Evolutionary conservation across 2,113 vertebrate genomes (phyloP), one percentile per base, ranked within the genome.

Genomic region (Ptilonorhynchus violaceus): DNA sequence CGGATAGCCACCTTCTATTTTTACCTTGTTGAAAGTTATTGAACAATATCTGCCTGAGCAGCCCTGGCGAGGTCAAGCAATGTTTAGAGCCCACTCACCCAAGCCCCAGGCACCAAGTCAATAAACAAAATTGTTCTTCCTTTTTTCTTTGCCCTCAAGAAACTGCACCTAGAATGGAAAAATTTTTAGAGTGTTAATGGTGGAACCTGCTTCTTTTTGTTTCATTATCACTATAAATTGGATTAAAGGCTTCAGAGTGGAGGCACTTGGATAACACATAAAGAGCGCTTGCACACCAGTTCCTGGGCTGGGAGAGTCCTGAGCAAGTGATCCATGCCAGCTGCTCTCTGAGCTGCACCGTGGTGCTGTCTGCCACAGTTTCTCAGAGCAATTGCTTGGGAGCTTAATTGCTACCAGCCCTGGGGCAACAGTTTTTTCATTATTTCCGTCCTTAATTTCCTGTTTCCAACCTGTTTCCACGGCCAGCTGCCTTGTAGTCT

Each of bases 1-100:
- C 80, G n/a, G 12, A 11, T 80, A 77, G 10, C 11, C 21, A 76
- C 13, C 6, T 16, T 19, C 13, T 72, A 6, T 30, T 72, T 89
- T 31, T 30, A 9, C 14, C 23, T 13, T 42, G 18, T 18, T 62
- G 33, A 8, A 52, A 74, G 20, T 35, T 44, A 11, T 5, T 60
- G 39, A 67, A 42, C 56, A 59, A 1, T 15, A 52, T 14, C 22
- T 78, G 35, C 21, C 42, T 72, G 56, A 85, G 25, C 30, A 90
- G 37, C 12, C 19, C 13, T 42, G 19, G 21, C 0, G 2, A 77
- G 37, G 16, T 44, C 27, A 42, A 30, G 18, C 0, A 1, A n/a
- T 55, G 9, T 86, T 67, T 33, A 30, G 3, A 64, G 13, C 9
- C n/a, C 70, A 52, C 9, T 44, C 42, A 35, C 1, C 10, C 22